Conservation (phyloP, 2,113 vertebrate species). For the Epinephelus cyanopodus region DNA sequence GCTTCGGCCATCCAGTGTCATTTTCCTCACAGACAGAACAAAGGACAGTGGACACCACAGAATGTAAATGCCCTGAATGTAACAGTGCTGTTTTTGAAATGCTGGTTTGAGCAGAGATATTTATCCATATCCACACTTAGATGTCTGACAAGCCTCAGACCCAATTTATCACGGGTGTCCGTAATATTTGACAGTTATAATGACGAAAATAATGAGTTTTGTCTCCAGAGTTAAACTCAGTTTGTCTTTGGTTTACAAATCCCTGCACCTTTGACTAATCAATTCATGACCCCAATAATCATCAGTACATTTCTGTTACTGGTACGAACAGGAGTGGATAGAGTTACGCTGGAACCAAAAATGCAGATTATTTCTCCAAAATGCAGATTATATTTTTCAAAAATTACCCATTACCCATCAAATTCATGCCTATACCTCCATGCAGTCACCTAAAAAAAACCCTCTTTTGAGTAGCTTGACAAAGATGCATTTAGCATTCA, state of each 20-base stretch:
- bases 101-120: conserved; percentile 45
- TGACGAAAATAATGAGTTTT: not conserved
- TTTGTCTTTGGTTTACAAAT: conserved; percentile 58
- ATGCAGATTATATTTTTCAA: not conserved
- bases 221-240: conserved; percentile 2
- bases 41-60: conserved; percentile 2
- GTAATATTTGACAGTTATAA: conserved; percentile 18
- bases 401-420: not conserved
- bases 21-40: conserved; percentile 13
- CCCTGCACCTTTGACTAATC: conserved; percentile 15
- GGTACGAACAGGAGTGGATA: not conserved
- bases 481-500: conserved; percentile 17
- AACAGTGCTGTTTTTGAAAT: conserved; percentile 32
- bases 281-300: conserved; percentile 5
- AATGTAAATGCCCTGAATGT: conserved; percentile 60
- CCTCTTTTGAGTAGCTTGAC: not conserved
- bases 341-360: conserved; percentile 1
- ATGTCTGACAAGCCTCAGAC: conserved; percentile 13
- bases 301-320: conserved; percentile 1
- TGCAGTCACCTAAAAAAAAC: not conserved
- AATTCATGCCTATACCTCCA: not conserved
- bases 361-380: not conserved
- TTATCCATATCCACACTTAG: conserved; percentile 13
- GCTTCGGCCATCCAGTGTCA: not conserved
- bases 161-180: not conserved